These are phyloP conservation scores for Castor canadensis DNA, from an alignment of 2,113 vertebrate species.

Conservation along the genomic window DNA sequence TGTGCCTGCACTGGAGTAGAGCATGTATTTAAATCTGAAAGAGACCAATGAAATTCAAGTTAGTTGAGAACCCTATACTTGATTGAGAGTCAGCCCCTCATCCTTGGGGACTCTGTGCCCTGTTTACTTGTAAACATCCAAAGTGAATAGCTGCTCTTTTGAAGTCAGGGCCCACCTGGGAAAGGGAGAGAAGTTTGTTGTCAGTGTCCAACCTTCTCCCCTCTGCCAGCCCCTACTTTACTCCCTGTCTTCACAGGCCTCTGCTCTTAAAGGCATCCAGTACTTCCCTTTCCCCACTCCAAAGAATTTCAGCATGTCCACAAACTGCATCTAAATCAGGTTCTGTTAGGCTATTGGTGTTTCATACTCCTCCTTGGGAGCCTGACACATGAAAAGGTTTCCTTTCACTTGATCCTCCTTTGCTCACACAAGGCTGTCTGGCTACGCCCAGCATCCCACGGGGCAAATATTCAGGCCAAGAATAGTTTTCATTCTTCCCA, in stretches of 20 bases:
- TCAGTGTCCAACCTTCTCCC: not conserved
- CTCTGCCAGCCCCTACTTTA: rapidly evolving
- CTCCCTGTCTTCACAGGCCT: not conserved
- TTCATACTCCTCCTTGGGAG: not conserved
- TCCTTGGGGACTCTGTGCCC: not conserved
- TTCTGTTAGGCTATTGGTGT: not conserved
- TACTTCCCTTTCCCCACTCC: not conserved
- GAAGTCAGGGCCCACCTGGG: not conserved
- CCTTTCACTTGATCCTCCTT: constrained; percentile 40
- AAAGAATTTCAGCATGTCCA: not conserved
- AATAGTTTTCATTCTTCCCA: constrained; percentile 55
- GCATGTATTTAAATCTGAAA: constrained; percentile 40
- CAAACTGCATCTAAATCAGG: not conserved
- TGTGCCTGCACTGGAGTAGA: not conserved
- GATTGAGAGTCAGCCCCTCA: not conserved
- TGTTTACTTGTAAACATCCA: not conserved
- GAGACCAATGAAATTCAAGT: not conserved
- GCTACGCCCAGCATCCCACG: not conserved
- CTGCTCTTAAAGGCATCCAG: not conserved
- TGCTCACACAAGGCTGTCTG: not conserved
- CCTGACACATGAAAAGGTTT: not conserved
- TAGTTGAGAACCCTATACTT: not conserved
- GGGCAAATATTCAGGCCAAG: constrained; percentile 28
- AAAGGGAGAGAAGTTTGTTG: not conserved
- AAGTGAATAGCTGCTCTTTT: not conserved